Conservation (phyloP, 2,888 invertebrate genomes). For the Cryptosula pallasiana region DNA sequence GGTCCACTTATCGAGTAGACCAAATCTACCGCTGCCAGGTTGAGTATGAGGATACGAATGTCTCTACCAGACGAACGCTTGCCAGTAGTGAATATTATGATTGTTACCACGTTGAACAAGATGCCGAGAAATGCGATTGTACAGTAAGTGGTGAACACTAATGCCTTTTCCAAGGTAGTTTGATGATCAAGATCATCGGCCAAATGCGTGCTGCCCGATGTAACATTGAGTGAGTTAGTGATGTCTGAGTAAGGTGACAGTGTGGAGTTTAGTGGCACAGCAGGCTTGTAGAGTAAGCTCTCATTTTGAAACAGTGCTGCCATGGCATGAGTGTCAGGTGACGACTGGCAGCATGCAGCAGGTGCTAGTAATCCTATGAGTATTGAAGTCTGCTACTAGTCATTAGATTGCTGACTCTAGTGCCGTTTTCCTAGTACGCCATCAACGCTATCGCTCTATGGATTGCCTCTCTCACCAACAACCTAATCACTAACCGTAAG, state of each 20-base stretch:
- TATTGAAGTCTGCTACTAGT: no score
- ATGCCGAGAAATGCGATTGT: neutral
- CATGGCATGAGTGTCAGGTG: neutral
- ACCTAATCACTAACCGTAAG: no score
- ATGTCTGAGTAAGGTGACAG: neutral
- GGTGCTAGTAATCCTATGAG: no score
- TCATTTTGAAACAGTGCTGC: neutral
- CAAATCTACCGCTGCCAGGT: neutral
- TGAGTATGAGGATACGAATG: slow-evolving; percentile 5
- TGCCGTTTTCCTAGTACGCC: no score
- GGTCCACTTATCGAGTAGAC: slow-evolving; percentile 9
- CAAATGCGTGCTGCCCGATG: neutral
- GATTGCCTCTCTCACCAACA: no score
- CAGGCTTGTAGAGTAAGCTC: neutral
- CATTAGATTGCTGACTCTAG: no score
- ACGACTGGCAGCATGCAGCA: neutral
- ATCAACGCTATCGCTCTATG: no score
- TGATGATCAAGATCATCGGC: neutral
- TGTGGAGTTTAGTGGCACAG: neutral
- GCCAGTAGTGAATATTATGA: neutral
- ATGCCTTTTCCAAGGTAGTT: neutral
- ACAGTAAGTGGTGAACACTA: neutral
- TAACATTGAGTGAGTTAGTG: neutral
- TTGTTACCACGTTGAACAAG: slow-evolving; percentile 1
- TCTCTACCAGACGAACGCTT: neutral